A percentile compares a stretch with the other conserved stretches of the same genome.
Evolutionary conservation across 2,888 invertebrate species (phyloP).

Genomic region (Drosophila histrio): DNA sequence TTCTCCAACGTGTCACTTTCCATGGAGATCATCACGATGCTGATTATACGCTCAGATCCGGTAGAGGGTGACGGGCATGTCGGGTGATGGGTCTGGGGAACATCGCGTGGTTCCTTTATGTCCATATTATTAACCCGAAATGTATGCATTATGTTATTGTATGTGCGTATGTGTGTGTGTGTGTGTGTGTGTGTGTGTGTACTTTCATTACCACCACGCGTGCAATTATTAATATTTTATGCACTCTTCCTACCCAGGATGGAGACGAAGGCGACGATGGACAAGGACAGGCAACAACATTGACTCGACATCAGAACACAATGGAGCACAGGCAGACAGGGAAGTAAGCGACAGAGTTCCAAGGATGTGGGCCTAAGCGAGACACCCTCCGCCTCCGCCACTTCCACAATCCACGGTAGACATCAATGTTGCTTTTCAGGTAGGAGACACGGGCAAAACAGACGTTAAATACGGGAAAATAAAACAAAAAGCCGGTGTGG

Average conservation of each 20-base stretch:
- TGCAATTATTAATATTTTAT: slow-evolving; percentile 78
- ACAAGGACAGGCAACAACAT: slow-evolving; percentile 25
- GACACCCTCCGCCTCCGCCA: neutral
- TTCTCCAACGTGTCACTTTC: slow-evolving; percentile 16
- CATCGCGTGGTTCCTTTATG: slow-evolving; percentile 39
- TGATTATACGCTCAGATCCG: slow-evolving; percentile 28
- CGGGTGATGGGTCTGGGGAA: neutral
- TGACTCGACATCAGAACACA: slow-evolving; percentile 47
- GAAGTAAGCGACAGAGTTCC: slow-evolving; percentile 46
- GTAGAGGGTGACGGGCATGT: neutral
- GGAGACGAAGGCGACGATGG: neutral
- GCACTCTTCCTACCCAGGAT: slow-evolving; percentile 51
- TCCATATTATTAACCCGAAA: slow-evolving; percentile 71
- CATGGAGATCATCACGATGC: slow-evolving; percentile 43
- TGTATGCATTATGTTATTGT: slow-evolving; percentile 67
- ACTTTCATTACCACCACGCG: slow-evolving; percentile 76
- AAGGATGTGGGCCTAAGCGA: neutral
- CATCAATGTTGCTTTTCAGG: slow-evolving; percentile 1
- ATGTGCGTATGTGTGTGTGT: slow-evolving; percentile 3
- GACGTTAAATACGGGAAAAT: slow-evolving; percentile 61
- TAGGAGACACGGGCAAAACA: slow-evolving; percentile 23
- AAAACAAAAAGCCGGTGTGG: slow-evolving; percentile 37
- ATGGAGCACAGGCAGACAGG: slow-evolving; percentile 54
- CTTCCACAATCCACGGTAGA: neutral
- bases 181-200: slow-evolving; percentile 36